A percentile compares a stretch with the other conserved stretches of the same genome.
Evolutionary conservation across 2,888 invertebrate species (phyloP).

Genomic region (Lepidocyrtinus sp.): DNA sequence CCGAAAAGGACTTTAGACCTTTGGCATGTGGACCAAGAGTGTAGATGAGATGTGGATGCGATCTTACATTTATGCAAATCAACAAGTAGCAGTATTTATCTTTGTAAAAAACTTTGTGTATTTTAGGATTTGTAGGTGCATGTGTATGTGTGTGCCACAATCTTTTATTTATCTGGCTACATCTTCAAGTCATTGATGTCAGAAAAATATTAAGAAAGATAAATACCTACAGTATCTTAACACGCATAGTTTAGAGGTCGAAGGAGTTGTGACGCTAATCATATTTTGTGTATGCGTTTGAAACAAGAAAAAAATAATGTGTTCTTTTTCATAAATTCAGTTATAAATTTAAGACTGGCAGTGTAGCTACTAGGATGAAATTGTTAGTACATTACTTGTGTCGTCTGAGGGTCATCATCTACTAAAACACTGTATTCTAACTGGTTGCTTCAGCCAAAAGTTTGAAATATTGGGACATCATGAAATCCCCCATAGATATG

Average conservation of each 20-base stretch:
- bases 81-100: constrained; percentile 18
- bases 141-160: neutral
- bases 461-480: neutral
- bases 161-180: constrained; percentile 7
- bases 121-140: too few relatives aligned
- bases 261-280: constrained; percentile 14
- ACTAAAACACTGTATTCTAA: neutral
- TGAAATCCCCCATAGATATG: too few relatives aligned
- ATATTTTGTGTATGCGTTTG: neutral
- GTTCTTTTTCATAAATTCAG: constrained; percentile 1
- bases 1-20: constrained; percentile 29
- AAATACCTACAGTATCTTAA: neutral
- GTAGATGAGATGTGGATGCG: too few relatives aligned
- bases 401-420: neutral
- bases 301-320: constrained; percentile 14
- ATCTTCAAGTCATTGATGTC: constrained; percentile 11
- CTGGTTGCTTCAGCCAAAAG: constrained; percentile 2
- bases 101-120: too few relatives aligned
- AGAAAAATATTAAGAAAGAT: constrained; percentile 11
- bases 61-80: constrained; percentile 33
- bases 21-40: constrained; percentile 6
- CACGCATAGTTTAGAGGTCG: neutral
- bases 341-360: constrained; percentile 11
- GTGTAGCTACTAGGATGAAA: neutral
- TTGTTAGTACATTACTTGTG: too few relatives aligned